phyloP scores from a whole-genome alignment of 2,113 vertebrate species.

The Mastomys natalensis region DNA sequence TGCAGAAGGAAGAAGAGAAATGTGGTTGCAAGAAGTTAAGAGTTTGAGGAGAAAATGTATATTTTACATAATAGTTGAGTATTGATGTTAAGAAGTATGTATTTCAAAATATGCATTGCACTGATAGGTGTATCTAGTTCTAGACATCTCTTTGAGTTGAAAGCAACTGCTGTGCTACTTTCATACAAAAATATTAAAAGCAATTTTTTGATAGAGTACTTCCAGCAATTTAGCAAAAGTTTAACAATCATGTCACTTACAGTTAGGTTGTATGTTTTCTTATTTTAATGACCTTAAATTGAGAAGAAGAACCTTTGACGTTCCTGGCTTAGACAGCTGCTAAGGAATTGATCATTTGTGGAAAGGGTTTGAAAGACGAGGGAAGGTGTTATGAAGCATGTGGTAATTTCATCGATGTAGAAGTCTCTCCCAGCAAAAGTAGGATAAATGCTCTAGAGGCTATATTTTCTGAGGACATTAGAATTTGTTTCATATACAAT shows the following conservation, averaged over 20 bases:
- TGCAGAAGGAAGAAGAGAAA: neutral
- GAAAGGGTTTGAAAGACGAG: neutral
- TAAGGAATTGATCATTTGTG: neutral
- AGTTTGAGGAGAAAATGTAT: neutral
- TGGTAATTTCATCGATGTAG: neutral
- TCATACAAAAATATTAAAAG: neutral
- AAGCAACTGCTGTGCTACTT: neutral
- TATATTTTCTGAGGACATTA: neutral
- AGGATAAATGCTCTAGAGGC: neutral
- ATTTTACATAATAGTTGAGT: conserved; percentile 13
- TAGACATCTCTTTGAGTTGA: neutral
- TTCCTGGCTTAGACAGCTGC: neutral
- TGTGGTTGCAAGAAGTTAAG: neutral
- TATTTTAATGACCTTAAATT: conserved; percentile 9
- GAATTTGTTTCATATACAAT: neutral
- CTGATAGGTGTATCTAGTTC: neutral
- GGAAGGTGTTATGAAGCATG: neutral
- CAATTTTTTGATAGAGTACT: neutral
- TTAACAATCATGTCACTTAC: neutral
- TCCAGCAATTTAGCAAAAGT: neutral
- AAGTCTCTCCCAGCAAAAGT: neutral
- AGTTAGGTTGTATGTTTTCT: neutral
- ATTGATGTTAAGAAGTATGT: neutral
- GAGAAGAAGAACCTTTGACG: neutral
- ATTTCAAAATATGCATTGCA: neutral